phyloP scores from a whole-genome alignment of 2,888 invertebrate genomes.

The Synergus japonicus region DNA sequence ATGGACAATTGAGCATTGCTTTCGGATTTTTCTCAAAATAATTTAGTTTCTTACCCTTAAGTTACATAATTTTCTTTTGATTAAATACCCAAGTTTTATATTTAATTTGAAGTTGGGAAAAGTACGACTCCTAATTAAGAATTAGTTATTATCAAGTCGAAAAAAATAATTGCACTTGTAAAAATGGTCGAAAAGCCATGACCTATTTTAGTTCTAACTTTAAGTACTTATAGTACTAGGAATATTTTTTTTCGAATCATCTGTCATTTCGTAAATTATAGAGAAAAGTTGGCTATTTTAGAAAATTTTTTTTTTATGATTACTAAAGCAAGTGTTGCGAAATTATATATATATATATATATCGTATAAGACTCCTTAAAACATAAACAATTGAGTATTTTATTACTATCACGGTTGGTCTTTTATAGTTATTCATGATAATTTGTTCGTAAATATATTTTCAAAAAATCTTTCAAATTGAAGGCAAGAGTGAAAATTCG shows the following conservation, averaged over 20 bases:
- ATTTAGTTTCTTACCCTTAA: not conserved
- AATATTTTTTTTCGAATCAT: not conserved
- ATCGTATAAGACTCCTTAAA: not conserved
- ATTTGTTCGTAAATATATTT: not conserved
- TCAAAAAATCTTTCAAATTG: not conserved
- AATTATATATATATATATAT: not conserved
- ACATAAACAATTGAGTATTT: conserved; percentile 11
- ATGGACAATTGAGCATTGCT: not conserved
- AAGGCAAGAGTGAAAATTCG: too few species aligned
- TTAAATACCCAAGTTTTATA: not conserved
- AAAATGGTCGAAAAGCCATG: conserved; percentile 40
- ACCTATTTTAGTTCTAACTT: conserved; percentile 13
- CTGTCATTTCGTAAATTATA: not conserved
- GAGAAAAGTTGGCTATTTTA: not conserved
- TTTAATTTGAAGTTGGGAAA: not conserved
- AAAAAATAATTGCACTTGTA: not conserved
- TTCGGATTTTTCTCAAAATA: not conserved
- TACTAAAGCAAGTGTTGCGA: not conserved
- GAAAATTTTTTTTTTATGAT: not conserved
- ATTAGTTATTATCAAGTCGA: not conserved
- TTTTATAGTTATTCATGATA: not conserved
- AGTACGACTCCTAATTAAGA: not conserved
- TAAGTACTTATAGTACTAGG: not conserved
- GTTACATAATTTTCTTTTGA: not conserved
- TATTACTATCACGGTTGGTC: conserved; percentile 24